Evolutionary conservation across 2,888 invertebrate species (phyloP).

Genomic region (Myathropa florea): DNA sequence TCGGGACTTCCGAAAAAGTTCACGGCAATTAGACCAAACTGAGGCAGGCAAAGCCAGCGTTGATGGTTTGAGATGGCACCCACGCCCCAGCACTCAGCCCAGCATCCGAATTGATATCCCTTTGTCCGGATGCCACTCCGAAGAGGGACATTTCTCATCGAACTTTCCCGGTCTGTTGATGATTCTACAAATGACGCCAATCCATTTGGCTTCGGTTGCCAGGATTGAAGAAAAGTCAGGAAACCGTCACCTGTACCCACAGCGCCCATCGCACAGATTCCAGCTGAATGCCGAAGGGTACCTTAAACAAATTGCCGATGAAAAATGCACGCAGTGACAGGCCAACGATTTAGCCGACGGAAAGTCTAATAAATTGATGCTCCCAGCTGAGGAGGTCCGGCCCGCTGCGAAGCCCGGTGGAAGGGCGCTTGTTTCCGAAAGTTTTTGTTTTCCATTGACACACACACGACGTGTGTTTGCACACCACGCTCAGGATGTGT

Average conservation of each 20-base stretch:
- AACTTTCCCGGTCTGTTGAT: conserved; percentile 52
- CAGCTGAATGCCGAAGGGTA: not conserved
- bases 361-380: conserved; percentile 59
- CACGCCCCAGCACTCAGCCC: not conserved
- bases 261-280: too few relatives aligned
- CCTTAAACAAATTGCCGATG: conserved; percentile 44
- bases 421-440: conserved; percentile 18
- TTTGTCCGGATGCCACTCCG: not conserved
- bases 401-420: not conserved
- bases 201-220: conserved; percentile 12
- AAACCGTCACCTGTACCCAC: not conserved
- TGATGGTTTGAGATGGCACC: conserved; percentile 28
- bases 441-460: conserved; percentile 48
- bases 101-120: conserved; percentile 23
- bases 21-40: conserved; percentile 40
- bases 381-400: conserved; percentile 16
- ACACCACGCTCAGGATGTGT: conserved; percentile 34
- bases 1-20: conserved; percentile 25
- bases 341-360: conserved; percentile 49
- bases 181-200: conserved; percentile 51
- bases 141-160: conserved; percentile 52
- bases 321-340: conserved; percentile 63
- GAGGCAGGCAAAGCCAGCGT: conserved; percentile 15
- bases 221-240: not conserved
- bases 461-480: conserved; percentile 11